These are phyloP conservation scores for Ochropleura plecta DNA, from an alignment of 2,888 invertebrate species.

Conservation along the genomic window DNA sequence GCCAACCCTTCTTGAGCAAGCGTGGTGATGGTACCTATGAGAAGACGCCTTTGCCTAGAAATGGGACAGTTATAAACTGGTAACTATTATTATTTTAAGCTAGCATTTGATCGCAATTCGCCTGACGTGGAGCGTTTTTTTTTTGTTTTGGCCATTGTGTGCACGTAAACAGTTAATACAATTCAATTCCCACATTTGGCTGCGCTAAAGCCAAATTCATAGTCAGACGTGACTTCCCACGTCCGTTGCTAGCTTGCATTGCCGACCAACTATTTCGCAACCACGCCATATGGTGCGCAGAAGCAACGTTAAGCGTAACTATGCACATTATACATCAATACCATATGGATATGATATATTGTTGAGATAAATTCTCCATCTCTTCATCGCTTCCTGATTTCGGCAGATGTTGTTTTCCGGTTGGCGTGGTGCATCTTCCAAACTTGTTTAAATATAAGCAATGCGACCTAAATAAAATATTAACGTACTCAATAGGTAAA, in stretches of 20 bases:
- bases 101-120: too few relatives aligned
- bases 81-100: too few relatives aligned
- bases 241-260: constrained; percentile 34
- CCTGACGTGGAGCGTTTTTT: too few relatives aligned
- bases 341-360: constrained; percentile 42
- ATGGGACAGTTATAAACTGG: too few relatives aligned
- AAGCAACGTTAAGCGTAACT: constrained; percentile 10
- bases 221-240: constrained; percentile 49
- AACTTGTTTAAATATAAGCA: constrained; percentile 10
- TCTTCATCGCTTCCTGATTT: constrained; percentile 39
- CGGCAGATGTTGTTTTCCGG: constrained; percentile 42
- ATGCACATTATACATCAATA: constrained; percentile 43
- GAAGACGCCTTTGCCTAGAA: too few relatives aligned
- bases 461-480: constrained; percentile 14
- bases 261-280: constrained; percentile 57
- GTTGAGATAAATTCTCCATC: constrained; percentile 32
- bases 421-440: constrained; percentile 15
- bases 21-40: too few relatives aligned
- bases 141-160: neutral
- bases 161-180: neutral
- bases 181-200: constrained; percentile 7
- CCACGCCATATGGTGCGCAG: constrained; percentile 55
- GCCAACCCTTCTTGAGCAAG: too few relatives aligned
- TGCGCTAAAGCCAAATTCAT: constrained; percentile 15
- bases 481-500: neutral